Evolutionary conservation across 2,797 vertebrate genomes (phyloP), one percentile per base, ranked within the genome.

Genomic region (Centroberyx gerrardi): DNA sequence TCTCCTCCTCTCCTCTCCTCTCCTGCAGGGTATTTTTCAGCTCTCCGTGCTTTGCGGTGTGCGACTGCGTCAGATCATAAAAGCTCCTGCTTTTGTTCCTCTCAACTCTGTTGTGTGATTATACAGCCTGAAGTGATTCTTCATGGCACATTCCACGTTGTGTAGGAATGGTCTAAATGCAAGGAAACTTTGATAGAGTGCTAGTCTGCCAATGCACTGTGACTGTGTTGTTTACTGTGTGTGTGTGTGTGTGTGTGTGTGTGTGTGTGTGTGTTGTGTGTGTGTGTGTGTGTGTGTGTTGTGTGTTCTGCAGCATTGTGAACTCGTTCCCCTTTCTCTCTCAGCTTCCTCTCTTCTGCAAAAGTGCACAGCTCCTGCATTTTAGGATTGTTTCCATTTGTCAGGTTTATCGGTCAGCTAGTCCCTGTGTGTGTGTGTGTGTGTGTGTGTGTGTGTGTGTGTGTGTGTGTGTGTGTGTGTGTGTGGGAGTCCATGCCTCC

Each of bases 21-120:
- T 71, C 58, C 56, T 62, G 46, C 55, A 67, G 78, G 68, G 71
- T 64, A 14, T 68, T 63, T 73, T 65, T 70, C 66, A 79, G 49
- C 53, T 76, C 42, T 63, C 9, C 52, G 81, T 63, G 55, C 78
- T 70, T 71, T 74, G 36, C 42, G 38, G 55, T 62, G 14, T 51
- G 9, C 28, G 15, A 84, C 61, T 71, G 48, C 42, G 46, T 87
- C 78, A 60, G 77, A 44, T 76, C 66, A 40, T 63, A 51, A 17
- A 42, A 49, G 12, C 42, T 40, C 8, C 27, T 70, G 38, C 13
- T 55, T 68, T 27, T 33, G 33, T 75, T 72, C 31, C 48, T 56
- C 33, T 64, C 53, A 15, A 38, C 49, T 58, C 9, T 12, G 68
- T 33, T 68, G 31, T 33, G 13, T 51, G 59, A 72, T 78, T 70